Evolutionary conservation across 2,113 vertebrate genomes (phyloP).

Genomic region (Protobothrops mucrosquamatus): DNA sequence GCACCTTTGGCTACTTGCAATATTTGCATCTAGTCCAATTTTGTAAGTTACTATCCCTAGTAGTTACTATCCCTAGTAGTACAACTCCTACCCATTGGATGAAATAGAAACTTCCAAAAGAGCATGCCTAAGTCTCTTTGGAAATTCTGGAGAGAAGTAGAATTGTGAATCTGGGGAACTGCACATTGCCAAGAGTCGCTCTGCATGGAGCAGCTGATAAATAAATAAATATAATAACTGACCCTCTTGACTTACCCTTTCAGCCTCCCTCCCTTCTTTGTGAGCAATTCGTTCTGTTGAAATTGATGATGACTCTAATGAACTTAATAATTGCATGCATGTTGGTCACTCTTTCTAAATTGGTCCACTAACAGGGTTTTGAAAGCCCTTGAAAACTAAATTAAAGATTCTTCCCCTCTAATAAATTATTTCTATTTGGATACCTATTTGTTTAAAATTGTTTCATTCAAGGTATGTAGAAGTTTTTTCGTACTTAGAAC

Average conservation of each 20-base stretch:
- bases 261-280: not conserved
- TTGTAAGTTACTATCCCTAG: not conserved
- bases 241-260: not conserved
- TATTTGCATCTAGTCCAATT: not conserved
- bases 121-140: not conserved
- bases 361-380: not conserved
- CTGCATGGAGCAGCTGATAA: not conserved
- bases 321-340: not conserved
- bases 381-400: not conserved
- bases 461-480: not conserved
- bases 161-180: not conserved
- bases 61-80: too few species aligned
- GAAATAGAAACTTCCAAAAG: not conserved
- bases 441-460: not conserved
- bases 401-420: not conserved
- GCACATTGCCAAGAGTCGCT: not conserved
- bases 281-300: not conserved
- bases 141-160: not conserved
- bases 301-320: not conserved
- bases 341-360: not conserved
- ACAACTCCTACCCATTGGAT: not conserved
- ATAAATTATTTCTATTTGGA: not conserved
- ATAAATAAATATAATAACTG: not conserved
- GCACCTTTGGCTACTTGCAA: not conserved
- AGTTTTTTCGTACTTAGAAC: not conserved